phyloP scores from a whole-genome alignment of 1,140 invertebrate genomes.

The Tyrophagus putrescentiae region DNA sequence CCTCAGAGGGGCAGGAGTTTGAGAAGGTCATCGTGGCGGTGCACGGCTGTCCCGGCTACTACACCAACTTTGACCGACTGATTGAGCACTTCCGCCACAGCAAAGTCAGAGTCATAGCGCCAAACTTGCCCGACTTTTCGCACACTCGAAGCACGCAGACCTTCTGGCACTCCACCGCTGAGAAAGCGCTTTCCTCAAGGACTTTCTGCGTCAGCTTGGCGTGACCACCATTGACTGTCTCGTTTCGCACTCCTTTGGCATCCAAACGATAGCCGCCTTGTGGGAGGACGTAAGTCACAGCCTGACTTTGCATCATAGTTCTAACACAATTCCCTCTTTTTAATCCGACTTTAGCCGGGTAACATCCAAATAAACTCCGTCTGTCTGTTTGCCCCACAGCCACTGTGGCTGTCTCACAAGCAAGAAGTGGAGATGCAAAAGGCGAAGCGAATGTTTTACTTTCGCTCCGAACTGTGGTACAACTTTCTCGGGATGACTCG shows the following conservation, averaged over 20 bases:
- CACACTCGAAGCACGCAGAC: constrained; percentile 6
- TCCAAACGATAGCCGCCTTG: neutral
- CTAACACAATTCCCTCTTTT: neutral
- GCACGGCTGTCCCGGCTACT: constrained; percentile 17
- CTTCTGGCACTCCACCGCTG: constrained; percentile 14
- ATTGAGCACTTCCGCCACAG: constrained; percentile 6
- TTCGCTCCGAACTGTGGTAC: constrained; percentile 7
- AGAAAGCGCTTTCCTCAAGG: constrained; percentile 8
- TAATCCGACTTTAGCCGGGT: constrained; percentile 1
- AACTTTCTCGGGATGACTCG: constrained; percentile 1
- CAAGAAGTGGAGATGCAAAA: neutral
- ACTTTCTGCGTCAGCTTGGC: constrained; percentile 1
- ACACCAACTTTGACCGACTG: constrained; percentile 12
- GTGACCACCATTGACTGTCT: constrained; percentile 10
- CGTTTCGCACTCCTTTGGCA: constrained; percentile 7
- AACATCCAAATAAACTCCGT: neutral
- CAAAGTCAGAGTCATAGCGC: constrained; percentile 10
- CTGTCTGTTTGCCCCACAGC: neutral
- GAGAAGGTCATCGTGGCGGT: constrained; percentile 10
- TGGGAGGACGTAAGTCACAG: neutral
- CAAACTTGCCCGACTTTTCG: constrained; percentile 14
- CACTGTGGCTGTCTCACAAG: neutral
- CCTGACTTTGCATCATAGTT: neutral
- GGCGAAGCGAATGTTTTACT: neutral
- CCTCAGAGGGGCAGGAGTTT: neutral